Conservation (phyloP, 2,113 vertebrate species). For the Arothron firmamentum region DNA sequence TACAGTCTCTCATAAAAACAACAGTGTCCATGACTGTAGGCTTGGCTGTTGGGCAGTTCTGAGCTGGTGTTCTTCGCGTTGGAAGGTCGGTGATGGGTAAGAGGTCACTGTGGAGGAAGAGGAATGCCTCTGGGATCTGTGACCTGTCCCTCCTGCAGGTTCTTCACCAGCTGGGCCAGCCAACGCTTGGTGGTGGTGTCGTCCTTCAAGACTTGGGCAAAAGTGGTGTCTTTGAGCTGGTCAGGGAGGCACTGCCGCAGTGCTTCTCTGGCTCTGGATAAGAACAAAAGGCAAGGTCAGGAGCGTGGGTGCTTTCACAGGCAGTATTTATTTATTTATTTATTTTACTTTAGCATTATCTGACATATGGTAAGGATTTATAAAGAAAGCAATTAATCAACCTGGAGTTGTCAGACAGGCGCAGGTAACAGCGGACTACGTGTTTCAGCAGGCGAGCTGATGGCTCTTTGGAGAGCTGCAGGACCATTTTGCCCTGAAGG, state of each 20-base stretch:
- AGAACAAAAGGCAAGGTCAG: neutral
- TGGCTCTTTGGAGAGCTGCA: conserved; percentile 92
- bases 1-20: conserved; percentile 15
- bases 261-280: conserved; percentile 88
- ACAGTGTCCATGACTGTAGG: neutral
- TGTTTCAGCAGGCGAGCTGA: conserved; percentile 91
- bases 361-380: neutral
- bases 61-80: conserved; percentile 19
- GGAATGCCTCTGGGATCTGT: conserved; percentile 91
- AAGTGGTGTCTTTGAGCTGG: conserved; percentile 94
- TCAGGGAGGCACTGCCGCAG: conserved; percentile 93
- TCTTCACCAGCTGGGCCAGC: conserved; percentile 95
- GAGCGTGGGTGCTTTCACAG: neutral
- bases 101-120: conserved; percentile 81
- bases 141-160: conserved; percentile 93
- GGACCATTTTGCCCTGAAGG: conserved; percentile 90
- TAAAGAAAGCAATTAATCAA: conserved; percentile 42
- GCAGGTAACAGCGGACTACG: conserved; percentile 90
- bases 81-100: neutral
- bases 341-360: neutral
- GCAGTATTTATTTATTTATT: neutral
- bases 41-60: conserved; percentile 15
- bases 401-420: conserved; percentile 94
- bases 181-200: conserved; percentile 98
- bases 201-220: conserved; percentile 92